Evolutionary conservation across 2,113 vertebrate genomes (phyloP).

Genomic region (Rhineura floridana): DNA sequence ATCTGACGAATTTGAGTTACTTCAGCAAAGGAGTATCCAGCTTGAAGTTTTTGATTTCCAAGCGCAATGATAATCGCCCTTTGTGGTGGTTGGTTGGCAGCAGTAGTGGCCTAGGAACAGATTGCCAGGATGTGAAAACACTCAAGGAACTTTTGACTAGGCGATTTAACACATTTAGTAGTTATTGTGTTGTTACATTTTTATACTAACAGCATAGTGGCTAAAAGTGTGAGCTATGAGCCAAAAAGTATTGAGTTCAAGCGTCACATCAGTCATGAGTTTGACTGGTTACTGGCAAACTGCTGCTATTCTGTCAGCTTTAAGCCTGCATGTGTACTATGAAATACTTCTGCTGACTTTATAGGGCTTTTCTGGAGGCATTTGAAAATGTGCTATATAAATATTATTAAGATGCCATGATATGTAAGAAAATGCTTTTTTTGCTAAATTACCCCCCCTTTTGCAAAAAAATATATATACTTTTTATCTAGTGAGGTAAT

Average conservation of each 20-base stretch:
- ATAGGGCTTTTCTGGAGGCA: not conserved
- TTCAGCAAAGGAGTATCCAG: too few relatives aligned
- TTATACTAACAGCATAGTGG: too few relatives aligned
- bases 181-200: too few relatives aligned
- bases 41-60: not conserved
- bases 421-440: not conserved
- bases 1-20: not conserved
- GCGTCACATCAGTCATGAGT: not conserved
- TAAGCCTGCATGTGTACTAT: not conserved
- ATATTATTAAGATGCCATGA: not conserved
- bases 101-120: not conserved
- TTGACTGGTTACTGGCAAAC: not conserved
- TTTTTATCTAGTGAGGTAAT: not conserved
- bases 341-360: not conserved
- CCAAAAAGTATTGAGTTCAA: not conserved
- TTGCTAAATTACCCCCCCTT: not conserved
- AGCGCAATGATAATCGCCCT: not conserved
- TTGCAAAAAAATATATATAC: not conserved
- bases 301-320: not conserved
- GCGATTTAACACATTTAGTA: too few relatives aligned
- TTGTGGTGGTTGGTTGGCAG: not conserved
- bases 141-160: not conserved
- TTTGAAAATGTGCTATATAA: not conserved
- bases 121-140: not conserved
- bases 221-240: not conserved